Base-by-base conservation (phyloP, 2,797 vertebrate species). In the Halcyon leucocephala region DNA sequence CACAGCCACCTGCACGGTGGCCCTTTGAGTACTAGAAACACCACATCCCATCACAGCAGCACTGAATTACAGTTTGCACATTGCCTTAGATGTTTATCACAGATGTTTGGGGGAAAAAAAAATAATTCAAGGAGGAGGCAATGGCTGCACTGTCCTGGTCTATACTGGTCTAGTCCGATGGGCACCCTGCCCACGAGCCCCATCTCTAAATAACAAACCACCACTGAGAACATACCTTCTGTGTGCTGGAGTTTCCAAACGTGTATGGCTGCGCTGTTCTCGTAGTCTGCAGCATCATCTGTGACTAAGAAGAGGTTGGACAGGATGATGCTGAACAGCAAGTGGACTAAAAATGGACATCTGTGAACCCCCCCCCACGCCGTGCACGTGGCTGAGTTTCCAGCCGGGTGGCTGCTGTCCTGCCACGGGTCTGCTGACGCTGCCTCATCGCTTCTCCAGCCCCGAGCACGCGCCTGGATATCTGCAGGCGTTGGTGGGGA, bases 241-340 rank as follows among this genome's bases (percentile, higher is more conserved):
- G 8, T 16, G 37, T 42, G 87, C 57, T 97, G 95, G 20, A 89
- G n/a, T n/a, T 33, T 92, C 98, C 98, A 98, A 1, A 57, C 14
- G 8, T 69, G 71, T 33, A 98, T 90, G 0, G 83, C 92, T 0
- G 16, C 1, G 0, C 96, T 97, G 92, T 98, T 98, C 96, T 98
- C 98, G 0, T 98, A 98, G 61, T 98, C 96, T 4, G 6, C 77
- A 3, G 72, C 3, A 0, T 95, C 95, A 58, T 89, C 93, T 86
- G 84, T 74, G 65, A 60, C 33, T 39, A 41, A 61, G 73, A 51
- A 82, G 39, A 46, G 49, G 85, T 89, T 31, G 72, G 76, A 26
- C 16, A 93, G 64, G 29, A 46, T 7, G 9, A 52, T 19, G 10
- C 44, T 66, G 44, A 88, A 4, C 48, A 76, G 29, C 6, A 57